phyloP scores from a whole-genome alignment of 2,113 vertebrate genomes.

The Lepus europaeus region DNA sequence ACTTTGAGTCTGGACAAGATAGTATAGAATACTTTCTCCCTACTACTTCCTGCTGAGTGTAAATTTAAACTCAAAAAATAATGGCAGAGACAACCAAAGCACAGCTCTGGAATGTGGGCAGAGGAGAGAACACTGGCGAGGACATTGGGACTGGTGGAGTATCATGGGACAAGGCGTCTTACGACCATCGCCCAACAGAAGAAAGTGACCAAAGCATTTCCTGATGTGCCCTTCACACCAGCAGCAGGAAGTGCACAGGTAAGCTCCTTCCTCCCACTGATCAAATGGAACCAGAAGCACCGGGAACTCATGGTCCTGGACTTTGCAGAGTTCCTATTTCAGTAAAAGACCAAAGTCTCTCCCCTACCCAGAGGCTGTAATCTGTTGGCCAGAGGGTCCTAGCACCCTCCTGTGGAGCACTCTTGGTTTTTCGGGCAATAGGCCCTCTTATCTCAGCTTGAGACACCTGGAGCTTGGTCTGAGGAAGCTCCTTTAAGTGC shows the following conservation, averaged over 20 bases:
- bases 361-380: rapidly evolving
- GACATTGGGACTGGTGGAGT: background rate
- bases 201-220: too few species aligned
- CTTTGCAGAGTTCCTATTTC: background rate
- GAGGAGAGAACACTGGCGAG: background rate
- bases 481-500: background rate
- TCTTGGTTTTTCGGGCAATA: rapidly evolving
- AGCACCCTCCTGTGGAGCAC: rapidly evolving
- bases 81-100: background rate
- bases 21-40: background rate
- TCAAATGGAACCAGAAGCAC: too few species aligned
- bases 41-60: background rate
- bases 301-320: too few species aligned
- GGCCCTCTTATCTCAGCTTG: background rate
- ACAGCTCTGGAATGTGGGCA: background rate
- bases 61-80: background rate
- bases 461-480: rapidly evolving
- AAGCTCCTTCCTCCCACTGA: rapidly evolving
- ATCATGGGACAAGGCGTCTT: too few species aligned
- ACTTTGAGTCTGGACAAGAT: background rate
- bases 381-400: rapidly evolving
- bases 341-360: background rate
- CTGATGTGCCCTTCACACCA: background rate
- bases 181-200: background rate
- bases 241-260: rapidly evolving